Conservation (phyloP, 2,797 vertebrate species). For the Alcedo atthis region DNA sequence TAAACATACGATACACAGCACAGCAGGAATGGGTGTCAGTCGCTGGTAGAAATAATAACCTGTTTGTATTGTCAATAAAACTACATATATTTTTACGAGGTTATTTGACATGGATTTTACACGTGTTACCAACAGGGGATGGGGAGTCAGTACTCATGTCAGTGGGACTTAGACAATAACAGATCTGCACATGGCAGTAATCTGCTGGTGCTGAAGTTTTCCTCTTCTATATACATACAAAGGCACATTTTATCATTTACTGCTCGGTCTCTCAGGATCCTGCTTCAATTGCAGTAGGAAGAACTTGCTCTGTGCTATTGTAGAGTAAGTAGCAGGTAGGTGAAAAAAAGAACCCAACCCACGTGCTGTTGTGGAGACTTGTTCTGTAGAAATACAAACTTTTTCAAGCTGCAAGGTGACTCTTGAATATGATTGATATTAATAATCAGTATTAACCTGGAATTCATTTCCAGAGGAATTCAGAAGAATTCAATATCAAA, state of each 20-base stretch:
- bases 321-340: not conserved
- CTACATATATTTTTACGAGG: not conserved
- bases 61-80: slow-evolving; percentile 27
- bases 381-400: not conserved
- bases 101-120: slow-evolving; percentile 20
- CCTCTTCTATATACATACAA: not conserved
- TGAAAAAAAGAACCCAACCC: slow-evolving; percentile 8
- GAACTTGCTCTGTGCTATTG: not conserved
- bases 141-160: not conserved
- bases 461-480: not conserved
- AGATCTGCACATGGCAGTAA: not conserved
- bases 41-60: not conserved
- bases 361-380: slow-evolving; percentile 46
- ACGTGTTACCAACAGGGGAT: not conserved
- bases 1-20: not conserved
- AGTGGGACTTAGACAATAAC: not conserved
- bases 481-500: not conserved
- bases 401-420: not conserved
- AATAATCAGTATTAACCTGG: not conserved
- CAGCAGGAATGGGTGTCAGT: not conserved
- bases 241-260: not conserved
- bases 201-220: not conserved
- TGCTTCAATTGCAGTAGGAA: slow-evolving; percentile 38
- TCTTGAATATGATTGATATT: not conserved
- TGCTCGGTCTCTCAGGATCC: not conserved